Base-by-base conservation (phyloP, 2,888 invertebrate genomes). In the Athrips mouffetella region DNA sequence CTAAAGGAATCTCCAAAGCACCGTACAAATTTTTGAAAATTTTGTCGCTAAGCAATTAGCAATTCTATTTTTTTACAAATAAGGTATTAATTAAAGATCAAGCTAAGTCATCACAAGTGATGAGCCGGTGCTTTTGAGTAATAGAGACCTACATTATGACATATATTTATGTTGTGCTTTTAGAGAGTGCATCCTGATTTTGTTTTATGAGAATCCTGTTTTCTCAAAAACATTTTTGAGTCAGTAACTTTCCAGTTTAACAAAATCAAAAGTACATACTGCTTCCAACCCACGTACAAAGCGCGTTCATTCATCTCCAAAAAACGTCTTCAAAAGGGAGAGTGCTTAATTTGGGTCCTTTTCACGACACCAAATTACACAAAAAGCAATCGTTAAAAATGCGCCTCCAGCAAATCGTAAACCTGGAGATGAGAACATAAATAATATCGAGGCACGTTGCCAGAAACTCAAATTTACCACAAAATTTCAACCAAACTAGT, bases 391-490 rank as follows among this genome's bases (percentile, higher is more conserved):
- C 72, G 72, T 76, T 79, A 79, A 76, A 37, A 76, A 72, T 62
- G 63, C 64, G 58, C 64, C 60, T 58, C 61, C 54, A 59, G 60
- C 58, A 52, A 65, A 67, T 73, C 75, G 66, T 73, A 74, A 76
- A 76, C 55, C 70, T 67, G 63, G 72, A 67, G 72, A 71, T 66
- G 67, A 74, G 76, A 80, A 80, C 82, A 82, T 82, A 82, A 83
- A 85, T 83, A 77, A 82, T 81, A 78, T 78, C 65, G 72, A 76
- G 74, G 66, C 65, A 65, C 65, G 68, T 62, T 70, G 68, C 68
- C 69, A 76, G 71, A 73, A 73, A 70, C 63, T 70, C 66, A 62
- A 63, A 63, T 42, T 20, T 20, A 44, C 33, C 41, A 41, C 45
- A 30, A 33, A 7, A 42, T 31, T 18, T 25, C 11, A 33, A 49